Conservation (phyloP, 2,797 vertebrate genomes). For the Rhyacichthys aspro region DNA sequence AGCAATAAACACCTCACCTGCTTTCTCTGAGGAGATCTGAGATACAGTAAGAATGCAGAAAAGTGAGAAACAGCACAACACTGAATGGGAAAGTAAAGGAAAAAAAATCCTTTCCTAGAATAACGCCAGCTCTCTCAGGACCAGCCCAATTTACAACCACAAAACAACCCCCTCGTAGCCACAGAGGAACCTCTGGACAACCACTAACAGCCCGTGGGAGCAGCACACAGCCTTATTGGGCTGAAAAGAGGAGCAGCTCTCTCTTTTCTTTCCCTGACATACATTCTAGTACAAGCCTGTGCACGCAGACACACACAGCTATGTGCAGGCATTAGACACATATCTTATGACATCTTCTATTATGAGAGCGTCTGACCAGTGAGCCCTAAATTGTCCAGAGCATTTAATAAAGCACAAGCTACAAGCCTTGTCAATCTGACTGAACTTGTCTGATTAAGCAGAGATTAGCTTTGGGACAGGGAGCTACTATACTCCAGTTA, state of each 20-base stretch:
- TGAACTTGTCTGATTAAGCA: slow-evolving; percentile 38
- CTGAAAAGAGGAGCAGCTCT: slow-evolving; percentile 17
- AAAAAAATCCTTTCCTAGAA: slow-evolving; percentile 75
- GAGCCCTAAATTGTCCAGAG: slow-evolving; percentile 39
- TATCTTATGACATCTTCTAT: slow-evolving; percentile 21
- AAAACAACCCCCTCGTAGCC: slow-evolving; percentile 74
- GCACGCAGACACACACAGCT: not conserved
- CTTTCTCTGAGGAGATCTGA: slow-evolving; percentile 50
- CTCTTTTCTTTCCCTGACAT: slow-evolving; percentile 10
- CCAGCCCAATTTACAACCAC: slow-evolving; percentile 75
- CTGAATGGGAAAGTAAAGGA: slow-evolving; percentile 51
- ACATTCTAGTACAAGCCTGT: slow-evolving; percentile 4
- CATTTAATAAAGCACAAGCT: slow-evolving; percentile 20
- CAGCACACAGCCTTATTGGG: slow-evolving; percentile 37
- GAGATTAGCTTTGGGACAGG: slow-evolving; percentile 61
- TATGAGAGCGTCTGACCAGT: slow-evolving; percentile 12
- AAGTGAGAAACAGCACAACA: slow-evolving; percentile 35
- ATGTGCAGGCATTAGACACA: not conserved
- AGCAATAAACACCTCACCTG: slow-evolving; percentile 61
- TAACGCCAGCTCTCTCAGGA: slow-evolving; percentile 73
- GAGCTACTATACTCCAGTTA: slow-evolving; percentile 26
- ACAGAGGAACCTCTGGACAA: slow-evolving; percentile 67
- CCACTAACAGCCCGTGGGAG: slow-evolving; percentile 62
- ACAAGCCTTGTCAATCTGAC: slow-evolving; percentile 28
- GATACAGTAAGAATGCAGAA: slow-evolving; percentile 59